A percentile compares a stretch with the other conserved stretches of the same genome.
Evolutionary conservation across 2,888 invertebrate genomes (phyloP).

Genomic region (Patella pellucida): DNA sequence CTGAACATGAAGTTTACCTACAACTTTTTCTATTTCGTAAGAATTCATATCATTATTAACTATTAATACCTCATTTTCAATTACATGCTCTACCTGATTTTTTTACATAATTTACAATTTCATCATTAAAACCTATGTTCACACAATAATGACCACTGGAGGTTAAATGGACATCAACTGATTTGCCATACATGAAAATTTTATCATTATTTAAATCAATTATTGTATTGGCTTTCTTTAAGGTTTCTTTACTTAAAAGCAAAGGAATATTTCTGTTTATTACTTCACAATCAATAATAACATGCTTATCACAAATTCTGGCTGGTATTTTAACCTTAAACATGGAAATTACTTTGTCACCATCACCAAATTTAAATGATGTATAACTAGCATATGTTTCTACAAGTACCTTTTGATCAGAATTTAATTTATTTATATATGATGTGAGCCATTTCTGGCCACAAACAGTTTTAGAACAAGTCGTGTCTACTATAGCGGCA

Average conservation of each 20-base stretch:
- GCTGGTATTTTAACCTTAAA: slow-evolving; percentile 23
- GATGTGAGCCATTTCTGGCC: not conserved
- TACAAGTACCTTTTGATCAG: slow-evolving; percentile 3
- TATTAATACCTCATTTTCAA: too few relatives aligned
- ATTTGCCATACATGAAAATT: slow-evolving; percentile 19
- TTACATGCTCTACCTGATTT: too few relatives aligned
- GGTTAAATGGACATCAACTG: slow-evolving; percentile 23
- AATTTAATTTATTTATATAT: not conserved
- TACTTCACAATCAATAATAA: slow-evolving; percentile 23
- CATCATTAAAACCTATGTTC: not conserved
- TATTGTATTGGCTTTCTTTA: slow-evolving; percentile 24
- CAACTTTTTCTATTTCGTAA: slow-evolving; percentile 17
- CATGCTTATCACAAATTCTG: slow-evolving; percentile 8
- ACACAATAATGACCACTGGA: slow-evolving; percentile 33
- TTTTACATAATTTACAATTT: too few relatives aligned
- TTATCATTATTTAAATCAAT: slow-evolving; percentile 24
- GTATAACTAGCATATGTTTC: slow-evolving; percentile 2
- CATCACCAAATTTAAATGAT: slow-evolving; percentile 30
- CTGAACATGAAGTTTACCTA: slow-evolving; percentile 39
- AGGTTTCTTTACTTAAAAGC: slow-evolving; percentile 23
- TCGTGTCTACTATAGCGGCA: not conserved
- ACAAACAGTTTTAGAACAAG: not conserved
- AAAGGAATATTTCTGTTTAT: slow-evolving; percentile 24
- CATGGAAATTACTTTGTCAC: slow-evolving; percentile 10
- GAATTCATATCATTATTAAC: not conserved